Conservation (phyloP, 2,888 invertebrate genomes). For the Papilio elwesi region DNA sequence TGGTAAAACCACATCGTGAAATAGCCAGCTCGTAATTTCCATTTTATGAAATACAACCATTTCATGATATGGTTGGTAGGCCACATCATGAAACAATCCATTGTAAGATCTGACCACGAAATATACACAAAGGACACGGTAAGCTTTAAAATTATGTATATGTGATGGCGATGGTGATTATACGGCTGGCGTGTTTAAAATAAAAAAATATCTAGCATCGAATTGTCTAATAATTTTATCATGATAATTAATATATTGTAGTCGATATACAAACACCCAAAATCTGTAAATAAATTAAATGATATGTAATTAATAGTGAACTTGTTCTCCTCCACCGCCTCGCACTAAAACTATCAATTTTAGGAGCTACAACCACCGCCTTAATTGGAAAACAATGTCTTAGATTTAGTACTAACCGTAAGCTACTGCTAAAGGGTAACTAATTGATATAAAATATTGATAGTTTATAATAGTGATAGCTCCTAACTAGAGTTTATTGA, state of each 20-base stretch:
- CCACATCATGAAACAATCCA: too few relatives aligned
- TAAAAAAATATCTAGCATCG: background rate
- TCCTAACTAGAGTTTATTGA: too few relatives aligned
- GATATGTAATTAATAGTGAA: slow-evolving; percentile 44
- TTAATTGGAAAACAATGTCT: slow-evolving; percentile 26
- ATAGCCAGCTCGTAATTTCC: too few relatives aligned
- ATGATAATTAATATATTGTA: background rate
- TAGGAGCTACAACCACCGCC: slow-evolving; percentile 31
- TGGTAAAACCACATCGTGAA: too few relatives aligned
- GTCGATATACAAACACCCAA: background rate
- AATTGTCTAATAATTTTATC: background rate
- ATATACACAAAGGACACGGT: too few relatives aligned
- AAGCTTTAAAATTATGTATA: too few relatives aligned
- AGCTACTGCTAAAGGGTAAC: background rate
- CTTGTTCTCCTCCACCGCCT: slow-evolving; percentile 38
- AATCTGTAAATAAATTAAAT: background rate
- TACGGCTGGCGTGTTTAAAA: background rate
- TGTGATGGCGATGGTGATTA: too few relatives aligned
- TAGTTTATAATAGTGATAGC: background rate
- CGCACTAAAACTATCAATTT: slow-evolving; percentile 42
- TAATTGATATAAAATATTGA: background rate
- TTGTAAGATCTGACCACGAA: too few relatives aligned
- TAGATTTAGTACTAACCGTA: slow-evolving; percentile 4
- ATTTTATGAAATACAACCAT: too few relatives aligned
- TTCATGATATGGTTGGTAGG: too few relatives aligned